phyloP scores from a whole-genome alignment of 2,797 vertebrate genomes.

The Gymnoscopelus microlampas region DNA sequence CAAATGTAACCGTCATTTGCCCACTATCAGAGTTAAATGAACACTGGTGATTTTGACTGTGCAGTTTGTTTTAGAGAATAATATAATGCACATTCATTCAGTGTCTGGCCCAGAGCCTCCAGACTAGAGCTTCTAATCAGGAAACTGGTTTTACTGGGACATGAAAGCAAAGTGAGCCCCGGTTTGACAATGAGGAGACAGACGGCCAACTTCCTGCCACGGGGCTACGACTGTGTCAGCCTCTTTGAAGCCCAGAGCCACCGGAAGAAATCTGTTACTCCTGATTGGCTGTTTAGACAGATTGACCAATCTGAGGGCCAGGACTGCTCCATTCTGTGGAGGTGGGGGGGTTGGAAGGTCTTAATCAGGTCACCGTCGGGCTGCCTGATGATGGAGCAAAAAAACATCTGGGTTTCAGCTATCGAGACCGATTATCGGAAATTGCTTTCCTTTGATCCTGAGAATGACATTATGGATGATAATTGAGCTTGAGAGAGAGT shows the following conservation, averaged over 20 bases:
- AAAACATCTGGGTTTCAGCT: conserved; percentile 47
- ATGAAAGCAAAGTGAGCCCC: conserved; percentile 52
- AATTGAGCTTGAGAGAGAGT: background rate
- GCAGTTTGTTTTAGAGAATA: too few relatives aligned
- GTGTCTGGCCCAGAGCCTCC: too few relatives aligned
- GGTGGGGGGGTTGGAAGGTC: conserved; percentile 25
- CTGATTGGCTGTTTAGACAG: conserved; percentile 46
- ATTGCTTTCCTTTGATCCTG: conserved; percentile 33
- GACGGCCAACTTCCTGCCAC: conserved; percentile 60
- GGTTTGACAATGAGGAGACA: conserved; percentile 55
- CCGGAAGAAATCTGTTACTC: conserved; percentile 49
- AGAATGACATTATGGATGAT: conserved; percentile 22
- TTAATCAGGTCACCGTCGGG: conserved; percentile 51
- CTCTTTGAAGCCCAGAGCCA: conserved; percentile 59
- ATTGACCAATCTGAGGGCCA: conserved; percentile 11
- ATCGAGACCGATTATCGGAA: conserved; percentile 18
- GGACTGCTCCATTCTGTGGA: background rate
- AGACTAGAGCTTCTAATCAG: conserved; percentile 46
- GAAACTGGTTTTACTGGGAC: conserved; percentile 56
- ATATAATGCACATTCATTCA: too few relatives aligned
- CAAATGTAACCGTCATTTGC: too few relatives aligned
- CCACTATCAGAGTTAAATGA: too few relatives aligned
- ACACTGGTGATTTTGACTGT: too few relatives aligned
- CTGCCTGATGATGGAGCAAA: conserved; percentile 33
- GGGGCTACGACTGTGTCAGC: conserved; percentile 35